A percentile compares a stretch with the other conserved stretches of the same genome.
Evolutionary conservation across 23 tunicate genomes (phyloP).

Genomic region (Halocynthia roretzi): DNA sequence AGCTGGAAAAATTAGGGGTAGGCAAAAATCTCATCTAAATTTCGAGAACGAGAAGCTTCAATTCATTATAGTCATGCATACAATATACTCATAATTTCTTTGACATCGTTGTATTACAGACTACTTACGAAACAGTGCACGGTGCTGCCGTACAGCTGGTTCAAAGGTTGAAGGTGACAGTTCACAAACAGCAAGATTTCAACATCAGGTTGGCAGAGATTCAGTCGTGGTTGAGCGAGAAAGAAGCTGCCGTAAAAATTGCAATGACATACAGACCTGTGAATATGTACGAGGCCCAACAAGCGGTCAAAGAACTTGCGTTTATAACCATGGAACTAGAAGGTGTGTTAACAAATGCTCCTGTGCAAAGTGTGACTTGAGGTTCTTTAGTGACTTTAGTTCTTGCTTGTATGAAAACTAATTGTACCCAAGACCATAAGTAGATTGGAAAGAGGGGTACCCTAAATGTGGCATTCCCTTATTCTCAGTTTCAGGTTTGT

Average conservation of each 20-base stretch:
- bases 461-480: no score
- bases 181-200: conserved; percentile 48
- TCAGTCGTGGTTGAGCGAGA: conserved; percentile 66
- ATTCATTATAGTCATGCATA: neutral
- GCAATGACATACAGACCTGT: conserved; percentile 33
- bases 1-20: conserved; percentile 52
- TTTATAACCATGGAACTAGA: conserved; percentile 42
- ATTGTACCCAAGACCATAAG: no score
- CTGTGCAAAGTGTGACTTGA: no score
- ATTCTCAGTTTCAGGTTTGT: no score
- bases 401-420: no score
- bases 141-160: conserved; percentile 52
- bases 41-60: neutral
- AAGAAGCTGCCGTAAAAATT: conserved; percentile 30
- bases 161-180: conserved; percentile 30
- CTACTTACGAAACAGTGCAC: conserved; percentile 66
- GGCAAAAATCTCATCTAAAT: neutral
- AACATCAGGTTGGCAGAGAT: conserved; percentile 47
- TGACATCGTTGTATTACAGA: conserved; percentile 42
- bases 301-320: conserved; percentile 43
- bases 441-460: no score
- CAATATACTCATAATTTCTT: neutral
- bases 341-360: conserved; percentile 8
- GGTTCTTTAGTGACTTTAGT: no score
- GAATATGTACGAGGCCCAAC: conserved; percentile 45